phyloP scores from a whole-genome alignment of 2,113 vertebrate genomes.

The Dipodomys spectabilis region DNA sequence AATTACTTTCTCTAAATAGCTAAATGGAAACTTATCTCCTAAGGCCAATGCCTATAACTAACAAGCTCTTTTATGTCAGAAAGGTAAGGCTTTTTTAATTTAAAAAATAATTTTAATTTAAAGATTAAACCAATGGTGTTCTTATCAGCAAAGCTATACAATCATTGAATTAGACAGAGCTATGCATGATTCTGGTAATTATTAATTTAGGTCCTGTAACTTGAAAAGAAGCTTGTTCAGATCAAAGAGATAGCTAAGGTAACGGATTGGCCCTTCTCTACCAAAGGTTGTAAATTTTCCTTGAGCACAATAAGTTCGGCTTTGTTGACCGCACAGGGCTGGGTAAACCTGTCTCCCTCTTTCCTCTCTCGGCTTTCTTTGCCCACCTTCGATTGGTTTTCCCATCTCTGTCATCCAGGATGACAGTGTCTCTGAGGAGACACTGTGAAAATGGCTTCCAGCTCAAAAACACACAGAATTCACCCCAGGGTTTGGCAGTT shows the following conservation, averaged over 20 bases:
- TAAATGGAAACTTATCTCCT: fast-evolving
- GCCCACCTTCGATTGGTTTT: not conserved
- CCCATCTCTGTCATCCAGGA: not conserved
- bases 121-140: not conserved
- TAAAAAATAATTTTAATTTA: no score
- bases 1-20: not conserved
- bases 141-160: not conserved
- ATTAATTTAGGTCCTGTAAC: not conserved
- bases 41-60: not conserved
- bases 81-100: not conserved
- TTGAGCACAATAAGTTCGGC: not conserved
- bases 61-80: not conserved
- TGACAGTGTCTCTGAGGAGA: not conserved
- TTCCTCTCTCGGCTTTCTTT: not conserved
- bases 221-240: not conserved
- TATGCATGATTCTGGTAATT: not conserved
- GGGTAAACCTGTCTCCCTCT: no score
- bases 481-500: no score
- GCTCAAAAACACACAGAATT: no score
- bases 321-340: not conserved
- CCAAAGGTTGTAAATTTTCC: not conserved
- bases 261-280: not conserved
- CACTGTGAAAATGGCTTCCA: not conserved
- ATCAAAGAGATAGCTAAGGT: not conserved
- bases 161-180: not conserved